Base-by-base conservation (phyloP, 2,113 vertebrate genomes). In the Grus americana region DNA sequence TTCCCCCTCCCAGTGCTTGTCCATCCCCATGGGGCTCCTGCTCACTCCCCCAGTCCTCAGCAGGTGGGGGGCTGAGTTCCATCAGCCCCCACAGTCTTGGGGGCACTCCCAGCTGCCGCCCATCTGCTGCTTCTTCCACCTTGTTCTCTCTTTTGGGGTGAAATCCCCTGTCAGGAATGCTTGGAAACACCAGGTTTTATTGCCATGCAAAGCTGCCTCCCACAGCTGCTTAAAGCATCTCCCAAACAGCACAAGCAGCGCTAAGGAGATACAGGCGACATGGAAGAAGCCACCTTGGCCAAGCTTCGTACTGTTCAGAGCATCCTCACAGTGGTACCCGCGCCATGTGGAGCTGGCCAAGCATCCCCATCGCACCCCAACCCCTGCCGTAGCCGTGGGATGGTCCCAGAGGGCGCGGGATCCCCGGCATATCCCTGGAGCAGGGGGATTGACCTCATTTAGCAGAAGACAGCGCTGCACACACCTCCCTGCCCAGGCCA, bases 1-100 rank as follows among this genome's bases (percentile, higher is more conserved):
- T 58, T 68, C 67, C 79, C 36, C 32, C 29, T 44, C 36, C 32
- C 74, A 54, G 50, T 1, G 1, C 71, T 66, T 24, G 2, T 3
- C 67, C 23, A 7, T 27, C 65, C 26, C 38, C 57, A 0, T 0
- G 0, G 40, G 21, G 16, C 20, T 40, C 79, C 4, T 2, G 24
- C 15, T 71, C 16, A 0, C 16, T 44, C 54, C 79, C 46, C 15
- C 9, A 1, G 24, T 1, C 10, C 89, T 15, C 1, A 5, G n/a
- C 32, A 29, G 23, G 2, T 4, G 30, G 14, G 8, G 11, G 15
- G 16, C 9, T 32, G 80, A 63, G 57, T 57, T 52, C 73, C 15
- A 1, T 2, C 0, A 1, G 7, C 24, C 22, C 58, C 59, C 6
- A 3, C 29, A 26, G 65, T n/a, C 36, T 13, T 1, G 2, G 75